Base-by-base conservation (phyloP, 2,888 invertebrate genomes). In the Watsonalla binaria region DNA sequence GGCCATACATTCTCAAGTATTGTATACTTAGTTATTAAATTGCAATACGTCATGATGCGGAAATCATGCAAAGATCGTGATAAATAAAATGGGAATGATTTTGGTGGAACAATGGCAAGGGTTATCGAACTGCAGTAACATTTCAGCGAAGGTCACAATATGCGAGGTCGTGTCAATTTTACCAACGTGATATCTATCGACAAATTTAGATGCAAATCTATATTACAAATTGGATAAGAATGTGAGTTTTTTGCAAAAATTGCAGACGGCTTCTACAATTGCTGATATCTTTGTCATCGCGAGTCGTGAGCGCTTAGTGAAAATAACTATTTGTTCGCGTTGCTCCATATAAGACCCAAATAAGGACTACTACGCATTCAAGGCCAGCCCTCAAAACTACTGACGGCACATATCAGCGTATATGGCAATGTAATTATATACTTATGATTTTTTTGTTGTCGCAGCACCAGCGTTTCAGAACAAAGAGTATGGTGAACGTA, bases 121-220 rank as follows among this genome's bases (percentile, higher is more conserved):
- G 87, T 88, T 79, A 80, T 82, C 77, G 89, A 83, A 84, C 90
- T 78, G 61, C 65, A 79, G 69, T 89, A 87, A 80, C 90, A 90
- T 88, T 89, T 89, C 69, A 81, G 82, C 78, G 87, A 90, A 90
- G 89, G 90, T 86, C 83, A 79, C 80, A 77, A 81, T 80, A 76
- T 61, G 58, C 85, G 86, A 88, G 89, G 89, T 77, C 82, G 70
- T 56, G 61, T 58, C 68, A 75, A 71, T 49, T 67, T 70, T 72
- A 63, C 57, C 62, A 50, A 58, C 55, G 56, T 69, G 63, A 70
- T 62, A 62, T 59, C 49, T 37, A 48, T 48, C 13, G 49, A 15
- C 14, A 14, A 14, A 37, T 37, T 5, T 49, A 14, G 37, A 49
- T 39, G 13, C 8, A 14, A 49, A 49, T 49, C 49, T 49, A 49